Conservation (phyloP, 2,113 vertebrate species). For the Tragelaphus scriptus region DNA sequence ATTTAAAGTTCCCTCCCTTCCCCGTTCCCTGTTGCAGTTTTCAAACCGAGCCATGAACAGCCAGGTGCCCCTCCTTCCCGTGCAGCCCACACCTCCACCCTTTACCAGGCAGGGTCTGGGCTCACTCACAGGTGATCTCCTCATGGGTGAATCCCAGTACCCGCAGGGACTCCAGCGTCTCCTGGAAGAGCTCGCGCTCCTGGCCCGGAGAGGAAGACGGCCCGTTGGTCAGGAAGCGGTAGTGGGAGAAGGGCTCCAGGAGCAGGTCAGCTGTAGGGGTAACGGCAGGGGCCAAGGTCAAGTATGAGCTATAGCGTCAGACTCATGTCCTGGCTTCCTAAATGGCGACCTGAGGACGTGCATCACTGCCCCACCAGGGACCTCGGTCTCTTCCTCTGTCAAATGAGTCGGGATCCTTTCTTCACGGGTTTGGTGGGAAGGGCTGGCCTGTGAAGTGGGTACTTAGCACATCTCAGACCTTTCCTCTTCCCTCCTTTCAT, state of each 20-base stretch:
- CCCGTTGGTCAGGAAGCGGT: conserved; percentile 90
- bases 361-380: background rate
- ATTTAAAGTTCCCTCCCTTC: background rate
- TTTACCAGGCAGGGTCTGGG: fast-evolving
- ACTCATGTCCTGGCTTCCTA: background rate
- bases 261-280: conserved; percentile 84
- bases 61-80: fast-evolving
- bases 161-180: conserved; percentile 92
- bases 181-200: conserved; percentile 90
- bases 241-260: conserved; percentile 84
- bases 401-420: background rate
- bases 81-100: fast-evolving
- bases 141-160: conserved; percentile 91
- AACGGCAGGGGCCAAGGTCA: background rate
- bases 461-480: background rate
- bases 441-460: fast-evolving
- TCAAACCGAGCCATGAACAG: fast-evolving
- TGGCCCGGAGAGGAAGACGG: conserved; percentile 86
- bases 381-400: background rate
- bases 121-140: conserved; percentile 86
- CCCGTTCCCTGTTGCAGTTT: fast-evolving
- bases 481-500: background rate
- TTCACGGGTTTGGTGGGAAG: background rate
- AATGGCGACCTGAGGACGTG: fast-evolving
- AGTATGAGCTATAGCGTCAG: background rate